These are phyloP conservation scores for Meles meles DNA, from an alignment of 2,113 vertebrate genomes.

Conservation along the genomic window DNA sequence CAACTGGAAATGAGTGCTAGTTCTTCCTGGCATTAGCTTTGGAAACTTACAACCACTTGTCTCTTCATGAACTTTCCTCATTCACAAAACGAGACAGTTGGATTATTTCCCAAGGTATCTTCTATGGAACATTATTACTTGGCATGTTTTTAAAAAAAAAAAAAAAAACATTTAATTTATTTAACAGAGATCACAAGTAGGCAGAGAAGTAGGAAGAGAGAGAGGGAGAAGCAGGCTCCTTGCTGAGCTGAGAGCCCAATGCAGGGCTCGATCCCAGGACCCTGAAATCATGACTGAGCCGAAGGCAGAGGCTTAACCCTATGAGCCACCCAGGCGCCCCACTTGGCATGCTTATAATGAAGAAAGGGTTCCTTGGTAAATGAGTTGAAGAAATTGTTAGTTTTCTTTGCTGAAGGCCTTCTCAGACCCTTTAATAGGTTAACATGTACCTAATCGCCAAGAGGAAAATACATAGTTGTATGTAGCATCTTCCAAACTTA, in stretches of 20 bases:
- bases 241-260: no score
- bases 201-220: no score
- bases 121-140: slow-evolving; percentile 42
- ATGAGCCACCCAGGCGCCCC: no score
- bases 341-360: slow-evolving; percentile 24
- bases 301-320: no score
- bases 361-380: slow-evolving; percentile 42
- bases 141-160: not conserved
- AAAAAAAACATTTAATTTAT: no score
- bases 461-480: not conserved
- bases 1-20: slow-evolving; percentile 28
- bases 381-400: not conserved
- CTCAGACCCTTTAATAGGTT: not conserved
- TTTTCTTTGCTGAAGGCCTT: not conserved
- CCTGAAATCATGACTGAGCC: no score
- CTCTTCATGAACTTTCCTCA: slow-evolving; percentile 39
- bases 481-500: not conserved
- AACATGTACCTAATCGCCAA: not conserved
- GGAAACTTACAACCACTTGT: slow-evolving; percentile 28
- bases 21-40: slow-evolving; percentile 33
- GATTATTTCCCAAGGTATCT: slow-evolving; percentile 52
- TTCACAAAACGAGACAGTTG: slow-evolving; percentile 38
- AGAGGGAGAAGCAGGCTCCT: no score
- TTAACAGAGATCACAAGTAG: no score
- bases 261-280: no score